Evolutionary conservation across 2,888 invertebrate species (phyloP).

Genomic region (Tridacna gigas): DNA sequence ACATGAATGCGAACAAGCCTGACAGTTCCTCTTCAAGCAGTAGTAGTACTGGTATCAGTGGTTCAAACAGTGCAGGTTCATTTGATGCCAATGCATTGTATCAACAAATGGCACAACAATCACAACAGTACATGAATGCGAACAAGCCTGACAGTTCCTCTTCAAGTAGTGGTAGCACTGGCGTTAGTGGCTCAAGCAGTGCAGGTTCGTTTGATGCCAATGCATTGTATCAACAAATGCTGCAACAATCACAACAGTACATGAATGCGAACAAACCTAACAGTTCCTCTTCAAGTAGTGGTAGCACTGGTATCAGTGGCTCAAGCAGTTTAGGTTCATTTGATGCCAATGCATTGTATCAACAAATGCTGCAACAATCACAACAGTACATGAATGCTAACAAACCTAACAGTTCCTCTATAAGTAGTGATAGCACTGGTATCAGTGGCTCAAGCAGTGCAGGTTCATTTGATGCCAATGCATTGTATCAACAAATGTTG

Average conservation of each 20-base stretch:
- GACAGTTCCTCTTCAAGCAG: slow-evolving; percentile 13
- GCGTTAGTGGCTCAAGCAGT: background rate
- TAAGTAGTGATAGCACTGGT: background rate
- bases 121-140: background rate
- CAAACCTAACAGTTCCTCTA: slow-evolving; percentile 11
- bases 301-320: background rate
- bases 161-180: background rate
- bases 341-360: background rate
- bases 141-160: slow-evolving; percentile 27
- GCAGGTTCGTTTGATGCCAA: slow-evolving; percentile 4
- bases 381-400: slow-evolving; percentile 5
- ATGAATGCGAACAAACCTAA: slow-evolving; percentile 15
- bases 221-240: background rate
- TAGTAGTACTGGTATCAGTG: background rate
- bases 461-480: slow-evolving; percentile 5
- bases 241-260: slow-evolving; percentile 6
- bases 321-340: background rate
- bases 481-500: background rate
- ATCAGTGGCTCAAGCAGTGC: background rate
- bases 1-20: background rate
- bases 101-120: slow-evolving; percentile 11
- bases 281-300: background rate
- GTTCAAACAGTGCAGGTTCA: background rate
- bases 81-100: slow-evolving; percentile 14
- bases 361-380: slow-evolving; percentile 5